phyloP scores from a whole-genome alignment of 2,888 invertebrate species.

The Glyphotaelius pellucidus region DNA sequence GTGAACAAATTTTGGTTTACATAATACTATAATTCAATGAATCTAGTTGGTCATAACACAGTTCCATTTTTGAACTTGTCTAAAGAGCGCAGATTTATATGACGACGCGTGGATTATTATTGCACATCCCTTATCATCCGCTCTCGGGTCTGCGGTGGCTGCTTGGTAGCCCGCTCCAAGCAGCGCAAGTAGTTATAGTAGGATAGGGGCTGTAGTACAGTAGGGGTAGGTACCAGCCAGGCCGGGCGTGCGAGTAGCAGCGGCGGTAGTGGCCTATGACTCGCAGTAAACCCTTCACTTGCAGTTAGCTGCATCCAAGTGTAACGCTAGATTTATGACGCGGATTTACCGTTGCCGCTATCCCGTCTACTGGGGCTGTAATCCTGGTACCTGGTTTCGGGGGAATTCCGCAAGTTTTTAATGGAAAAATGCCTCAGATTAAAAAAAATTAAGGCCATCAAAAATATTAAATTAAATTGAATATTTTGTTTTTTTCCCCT shows the following conservation, averaged over 20 bases:
- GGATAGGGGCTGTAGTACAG: not conserved
- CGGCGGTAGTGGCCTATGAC: slow-evolving; percentile 33
- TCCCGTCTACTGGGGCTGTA: not conserved
- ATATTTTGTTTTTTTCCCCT: too few species aligned
- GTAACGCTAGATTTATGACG: slow-evolving; percentile 50
- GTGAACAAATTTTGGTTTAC: too few species aligned
- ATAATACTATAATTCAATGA: too few species aligned
- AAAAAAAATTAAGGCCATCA: too few species aligned
- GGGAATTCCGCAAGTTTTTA: too few species aligned
- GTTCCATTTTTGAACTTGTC: not conserved
- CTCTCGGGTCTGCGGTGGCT: not conserved
- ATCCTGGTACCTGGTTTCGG: not conserved
- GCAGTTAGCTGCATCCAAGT: slow-evolving; percentile 52
- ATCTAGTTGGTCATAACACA: not conserved
- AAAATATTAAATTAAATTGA: too few species aligned
- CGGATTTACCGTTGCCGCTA: slow-evolving; percentile 23
- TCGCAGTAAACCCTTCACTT: slow-evolving; percentile 25
- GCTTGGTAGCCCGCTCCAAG: not conserved
- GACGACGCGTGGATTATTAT: not conserved
- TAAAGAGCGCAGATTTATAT: not conserved
- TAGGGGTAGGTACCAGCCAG: not conserved
- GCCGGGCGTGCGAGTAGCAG: not conserved
- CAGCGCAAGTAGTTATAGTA: not conserved
- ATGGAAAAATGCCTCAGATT: too few species aligned
- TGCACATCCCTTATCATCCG: not conserved